Percentiles rank a stretch among this genome's conserved stretches.
Conservation (phyloP, 2,888 invertebrate genomes). For the Microctonus brassicae region DNA sequence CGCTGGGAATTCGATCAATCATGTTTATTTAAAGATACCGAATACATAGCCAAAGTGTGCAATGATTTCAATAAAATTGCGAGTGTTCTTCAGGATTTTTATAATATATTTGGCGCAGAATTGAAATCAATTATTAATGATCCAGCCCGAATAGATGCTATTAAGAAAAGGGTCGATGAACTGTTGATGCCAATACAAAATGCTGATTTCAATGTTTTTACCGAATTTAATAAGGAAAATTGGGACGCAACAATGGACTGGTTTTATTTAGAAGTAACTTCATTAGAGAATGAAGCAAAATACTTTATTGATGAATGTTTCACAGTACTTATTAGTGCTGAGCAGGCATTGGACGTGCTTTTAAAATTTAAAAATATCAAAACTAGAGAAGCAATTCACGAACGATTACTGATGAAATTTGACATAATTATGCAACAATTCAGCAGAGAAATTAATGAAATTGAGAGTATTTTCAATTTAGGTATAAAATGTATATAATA, state of each 20-base stretch:
- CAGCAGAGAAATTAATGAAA: constrained; percentile 82
- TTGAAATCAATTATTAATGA: constrained; percentile 89
- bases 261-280: constrained; percentile 81
- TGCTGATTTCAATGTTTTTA: constrained; percentile 88
- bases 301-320: constrained; percentile 90
- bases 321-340: constrained; percentile 83
- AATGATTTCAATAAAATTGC: constrained; percentile 84
- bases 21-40: constrained; percentile 84
- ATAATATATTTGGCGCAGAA: constrained; percentile 90
- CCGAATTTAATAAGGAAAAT: constrained; percentile 82
- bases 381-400: constrained; percentile 80
- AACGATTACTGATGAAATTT: constrained; percentile 84
- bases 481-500: constrained; percentile 68
- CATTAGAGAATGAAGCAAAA: constrained; percentile 85
- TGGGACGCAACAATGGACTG: constrained; percentile 88
- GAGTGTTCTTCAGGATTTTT: constrained; percentile 86
- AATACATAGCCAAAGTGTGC: constrained; percentile 87
- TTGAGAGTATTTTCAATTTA: constrained; percentile 78
- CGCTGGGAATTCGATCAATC: constrained; percentile 94
- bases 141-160: constrained; percentile 87
- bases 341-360: constrained; percentile 84
- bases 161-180: constrained; percentile 83
- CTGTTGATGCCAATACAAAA: constrained; percentile 77
- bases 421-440: constrained; percentile 89
- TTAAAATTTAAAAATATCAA: constrained; percentile 85